These are phyloP conservation scores for Aviceda subcristata DNA, from an alignment of 2,113 vertebrate genomes.

Conservation along the genomic window DNA sequence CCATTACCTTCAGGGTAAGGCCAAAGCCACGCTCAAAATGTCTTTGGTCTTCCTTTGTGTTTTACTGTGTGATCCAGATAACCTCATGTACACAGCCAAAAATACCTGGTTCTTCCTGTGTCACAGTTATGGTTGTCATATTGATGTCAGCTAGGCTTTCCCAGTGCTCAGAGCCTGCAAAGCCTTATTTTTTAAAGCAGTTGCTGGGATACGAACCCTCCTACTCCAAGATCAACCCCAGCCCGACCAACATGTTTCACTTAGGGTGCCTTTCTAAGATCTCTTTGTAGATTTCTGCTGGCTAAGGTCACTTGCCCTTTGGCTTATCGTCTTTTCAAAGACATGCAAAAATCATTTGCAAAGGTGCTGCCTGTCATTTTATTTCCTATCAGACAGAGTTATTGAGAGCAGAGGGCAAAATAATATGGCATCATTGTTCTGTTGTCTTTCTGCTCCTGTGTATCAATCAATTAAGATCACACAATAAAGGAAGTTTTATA, in stretches of 20 bases:
- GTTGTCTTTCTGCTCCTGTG: constrained; percentile 2
- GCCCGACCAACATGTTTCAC: background rate
- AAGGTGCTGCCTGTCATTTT: background rate
- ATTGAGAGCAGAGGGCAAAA: background rate
- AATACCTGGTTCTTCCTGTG: background rate
- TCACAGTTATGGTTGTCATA: background rate
- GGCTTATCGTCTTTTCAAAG: background rate
- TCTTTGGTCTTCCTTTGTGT: background rate
- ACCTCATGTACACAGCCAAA: background rate
- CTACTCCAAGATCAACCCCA: background rate
- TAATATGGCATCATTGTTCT: background rate
- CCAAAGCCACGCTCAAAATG: background rate
- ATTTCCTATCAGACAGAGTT: background rate
- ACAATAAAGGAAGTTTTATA: background rate
- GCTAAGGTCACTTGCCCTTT: background rate
- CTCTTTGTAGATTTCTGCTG: background rate
- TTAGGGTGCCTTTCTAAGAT: background rate
- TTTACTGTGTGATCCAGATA: background rate
- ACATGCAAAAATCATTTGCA: background rate
- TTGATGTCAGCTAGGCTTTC: background rate
- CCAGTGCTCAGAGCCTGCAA: background rate
- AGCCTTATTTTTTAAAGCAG: background rate
- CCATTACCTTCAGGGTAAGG: background rate
- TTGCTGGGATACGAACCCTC: background rate
- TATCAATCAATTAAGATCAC: constrained; percentile 5